Base-by-base conservation (phyloP, 2,888 invertebrate genomes). In the Stictocephala bisonia region DNA sequence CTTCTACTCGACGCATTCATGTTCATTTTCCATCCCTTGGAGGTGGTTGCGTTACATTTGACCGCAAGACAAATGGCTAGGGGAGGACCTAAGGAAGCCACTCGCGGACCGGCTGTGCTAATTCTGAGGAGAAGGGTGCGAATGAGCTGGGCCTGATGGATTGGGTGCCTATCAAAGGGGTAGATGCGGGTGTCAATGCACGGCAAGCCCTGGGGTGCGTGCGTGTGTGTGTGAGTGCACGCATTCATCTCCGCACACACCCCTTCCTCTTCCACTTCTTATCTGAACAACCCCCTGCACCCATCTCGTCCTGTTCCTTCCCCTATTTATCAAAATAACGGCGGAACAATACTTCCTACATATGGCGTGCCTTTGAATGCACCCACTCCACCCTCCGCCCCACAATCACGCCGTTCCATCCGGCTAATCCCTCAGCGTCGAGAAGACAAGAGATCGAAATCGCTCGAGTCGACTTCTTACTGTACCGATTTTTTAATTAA, bases 261-360 rank as follows among this genome's bases (percentile, higher is more conserved):
- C 35, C 76, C 64, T 76, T 72, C 50, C 71, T 75, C 75, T 50
- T 75, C 76, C 75, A 77, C 75, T 78, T 72, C 75, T 76, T 67
- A 69, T 76, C 73, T 53, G 70, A 48, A 67, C 67, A 48, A 73
- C 74, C 74, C 66, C 72, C 75, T 51, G 24, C 27, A 3, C 56
- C 24, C 56, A 53, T 53, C 53, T 53, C 53, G 31, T 29, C 11
- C 56, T 15, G 15, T n/a, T 31, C 40, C 53, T 56, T 53, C 69
- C 74, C 76, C 76, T 77, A 78, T 78, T 77, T 78, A 78, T 78
- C 78, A 78, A 77, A 77, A 78, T 77, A 78, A 77, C 77, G 15
- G 24, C 20, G n/a, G 60, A 60, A 60, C 60, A 60, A 60, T 60
- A 40, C 20, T 31, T 15, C 15, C 53, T 53, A 18, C 31, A 27